Evolutionary conservation across 2,888 invertebrate species (phyloP).

Genomic region (Eupsilia transversa): DNA sequence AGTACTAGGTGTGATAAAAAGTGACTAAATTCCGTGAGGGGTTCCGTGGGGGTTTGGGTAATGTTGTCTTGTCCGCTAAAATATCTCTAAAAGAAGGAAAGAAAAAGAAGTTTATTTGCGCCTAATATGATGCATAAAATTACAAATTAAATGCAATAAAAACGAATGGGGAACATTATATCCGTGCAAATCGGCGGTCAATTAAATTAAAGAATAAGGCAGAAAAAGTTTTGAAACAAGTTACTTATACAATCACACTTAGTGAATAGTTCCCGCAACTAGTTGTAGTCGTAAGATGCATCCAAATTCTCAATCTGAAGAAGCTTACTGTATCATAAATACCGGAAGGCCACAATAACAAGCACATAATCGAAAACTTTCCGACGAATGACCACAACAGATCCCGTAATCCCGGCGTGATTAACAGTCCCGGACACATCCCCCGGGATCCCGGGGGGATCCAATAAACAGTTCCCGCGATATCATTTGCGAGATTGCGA

Average conservation of each 20-base stretch:
- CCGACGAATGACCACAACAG: constrained; percentile 65
- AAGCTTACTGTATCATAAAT: neutral
- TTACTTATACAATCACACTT: neutral
- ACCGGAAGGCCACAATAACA: constrained; percentile 36
- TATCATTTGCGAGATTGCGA: constrained; percentile 82
- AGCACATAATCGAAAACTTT: constrained; percentile 60
- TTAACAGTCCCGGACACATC: constrained; percentile 74
- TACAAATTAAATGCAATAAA: neutral
- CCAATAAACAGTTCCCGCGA: constrained; percentile 75
- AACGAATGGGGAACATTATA: neutral
- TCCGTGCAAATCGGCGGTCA: too few relatives aligned
- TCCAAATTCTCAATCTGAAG: neutral
- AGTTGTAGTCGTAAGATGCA: too few relatives aligned
- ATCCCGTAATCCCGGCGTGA: constrained; percentile 69
- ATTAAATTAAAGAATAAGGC: neutral
- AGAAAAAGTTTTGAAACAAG: neutral
- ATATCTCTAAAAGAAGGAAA: neutral
- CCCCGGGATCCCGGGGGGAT: constrained; percentile 70
- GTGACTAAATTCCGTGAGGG: neutral
- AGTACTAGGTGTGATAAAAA: neutral
- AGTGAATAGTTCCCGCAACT: too few relatives aligned
- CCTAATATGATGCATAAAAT: neutral
- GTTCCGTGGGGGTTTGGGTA: too few relatives aligned
- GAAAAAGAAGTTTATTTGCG: neutral
- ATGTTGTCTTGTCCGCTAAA: too few relatives aligned